These are phyloP conservation scores for Pterostichus madidus DNA, from an alignment of 2,888 invertebrate species.

Conservation along the genomic window DNA sequence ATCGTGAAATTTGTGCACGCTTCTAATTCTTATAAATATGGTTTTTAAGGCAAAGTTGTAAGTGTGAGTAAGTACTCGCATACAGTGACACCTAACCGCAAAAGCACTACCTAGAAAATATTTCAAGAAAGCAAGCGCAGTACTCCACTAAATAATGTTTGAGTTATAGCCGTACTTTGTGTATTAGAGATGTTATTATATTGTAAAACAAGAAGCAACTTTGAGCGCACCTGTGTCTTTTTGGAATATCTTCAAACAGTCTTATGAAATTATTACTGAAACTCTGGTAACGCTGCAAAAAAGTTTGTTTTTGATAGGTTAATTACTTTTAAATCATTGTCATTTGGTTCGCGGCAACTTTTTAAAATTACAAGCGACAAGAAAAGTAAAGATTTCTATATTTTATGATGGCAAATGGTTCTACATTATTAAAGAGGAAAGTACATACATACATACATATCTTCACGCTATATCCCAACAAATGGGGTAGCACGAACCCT, in stretches of 20 bases:
- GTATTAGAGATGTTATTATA: conserved; percentile 61
- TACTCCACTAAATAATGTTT: conserved; percentile 53
- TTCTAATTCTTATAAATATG: conserved; percentile 22
- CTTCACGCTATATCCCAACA: too few species aligned
- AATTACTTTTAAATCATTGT: conserved; percentile 35
- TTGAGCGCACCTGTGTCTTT: conserved; percentile 34
- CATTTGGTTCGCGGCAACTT: not conserved
- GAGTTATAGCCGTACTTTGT: conserved; percentile 52
- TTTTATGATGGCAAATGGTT: too few species aligned
- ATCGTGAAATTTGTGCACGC: conserved; percentile 1
- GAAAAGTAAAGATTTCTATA: too few species aligned
- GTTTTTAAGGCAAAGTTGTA: conserved; percentile 27
- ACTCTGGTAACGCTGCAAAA: conserved; percentile 5
- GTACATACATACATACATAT: too few species aligned
- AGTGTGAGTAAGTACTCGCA: not conserved
- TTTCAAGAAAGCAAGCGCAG: conserved; percentile 45
- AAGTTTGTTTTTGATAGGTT: conserved; percentile 4
- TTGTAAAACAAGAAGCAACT: conserved; percentile 49
- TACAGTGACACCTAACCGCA: conserved; percentile 13
- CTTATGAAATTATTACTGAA: conserved; percentile 37
- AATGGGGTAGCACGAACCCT: too few species aligned
- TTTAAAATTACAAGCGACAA: too few species aligned
- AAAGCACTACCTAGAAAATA: conserved; percentile 18
- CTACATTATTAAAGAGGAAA: too few species aligned
- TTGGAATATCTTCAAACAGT: conserved; percentile 24